Conservation (phyloP, 2,113 vertebrate species). For the Mormyrus iriodes region DNA sequence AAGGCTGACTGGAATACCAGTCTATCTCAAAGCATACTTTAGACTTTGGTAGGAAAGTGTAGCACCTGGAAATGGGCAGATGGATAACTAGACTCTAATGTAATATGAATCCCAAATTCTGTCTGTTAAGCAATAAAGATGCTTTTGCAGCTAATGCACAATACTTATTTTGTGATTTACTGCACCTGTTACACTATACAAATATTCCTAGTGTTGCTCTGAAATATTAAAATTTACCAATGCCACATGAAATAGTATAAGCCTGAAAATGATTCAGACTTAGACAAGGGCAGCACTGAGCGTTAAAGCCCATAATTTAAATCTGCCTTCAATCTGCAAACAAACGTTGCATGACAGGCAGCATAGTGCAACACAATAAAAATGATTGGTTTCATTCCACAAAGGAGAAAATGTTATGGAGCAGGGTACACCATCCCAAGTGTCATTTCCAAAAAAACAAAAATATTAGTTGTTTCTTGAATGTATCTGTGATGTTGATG, state of each 20-base stretch:
- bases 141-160: neutral
- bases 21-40: too few species aligned
- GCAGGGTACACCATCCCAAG: conserved; percentile 9
- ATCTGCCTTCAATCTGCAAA: too few species aligned
- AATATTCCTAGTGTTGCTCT: neutral
- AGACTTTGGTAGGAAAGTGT: too few species aligned
- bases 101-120: neutral
- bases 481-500: neutral
- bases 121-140: neutral
- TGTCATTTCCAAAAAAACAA: conserved; percentile 21
- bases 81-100: too few species aligned
- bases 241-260: neutral
- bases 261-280: neutral
- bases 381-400: neutral
- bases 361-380: neutral
- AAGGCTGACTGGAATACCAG: too few species aligned
- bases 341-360: too few species aligned
- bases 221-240: neutral
- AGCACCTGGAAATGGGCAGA: too few species aligned
- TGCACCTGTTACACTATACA: neutral
- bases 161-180: neutral
- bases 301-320: neutral
- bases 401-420: neutral
- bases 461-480: neutral
- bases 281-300: neutral